Evolutionary conservation across 53 echinoderm and acorn worm species (phyloP).

Genomic region (Crossaster papposus): DNA sequence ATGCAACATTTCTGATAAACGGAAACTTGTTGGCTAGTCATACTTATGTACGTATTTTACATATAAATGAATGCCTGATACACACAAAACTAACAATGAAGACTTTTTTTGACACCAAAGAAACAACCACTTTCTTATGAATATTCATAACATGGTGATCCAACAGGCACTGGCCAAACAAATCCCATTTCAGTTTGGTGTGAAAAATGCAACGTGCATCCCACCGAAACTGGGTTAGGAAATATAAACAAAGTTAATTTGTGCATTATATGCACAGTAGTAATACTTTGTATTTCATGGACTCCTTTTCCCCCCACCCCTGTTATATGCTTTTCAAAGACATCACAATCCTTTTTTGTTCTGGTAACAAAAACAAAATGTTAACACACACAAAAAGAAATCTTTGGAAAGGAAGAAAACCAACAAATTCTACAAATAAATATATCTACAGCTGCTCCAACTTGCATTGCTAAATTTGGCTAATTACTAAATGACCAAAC

Average conservation of each 20-base stretch:
- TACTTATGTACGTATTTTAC: too few relatives aligned
- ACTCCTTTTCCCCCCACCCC: too few relatives aligned
- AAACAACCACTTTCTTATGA: neutral
- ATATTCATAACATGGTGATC: neutral
- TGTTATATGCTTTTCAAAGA: neutral
- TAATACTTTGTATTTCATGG: neutral
- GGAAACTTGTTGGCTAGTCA: neutral
- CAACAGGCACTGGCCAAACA: slow-evolving; percentile 13
- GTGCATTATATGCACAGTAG: neutral
- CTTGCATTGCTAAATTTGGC: slow-evolving; percentile 36
- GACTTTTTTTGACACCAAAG: neutral
- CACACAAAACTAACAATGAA: neutral
- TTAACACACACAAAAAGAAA: neutral
- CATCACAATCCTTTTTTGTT: neutral
- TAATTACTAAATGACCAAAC: slow-evolving; percentile 20
- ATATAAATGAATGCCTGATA: too few relatives aligned
- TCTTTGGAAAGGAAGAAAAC: slow-evolving; percentile 28
- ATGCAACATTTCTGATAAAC: neutral
- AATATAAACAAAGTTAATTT: neutral
- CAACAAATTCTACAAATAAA: slow-evolving; percentile 29
- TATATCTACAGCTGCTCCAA: slow-evolving; percentile 28
- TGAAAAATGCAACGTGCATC: neutral
- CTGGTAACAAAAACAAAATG: neutral
- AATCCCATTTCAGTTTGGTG: slow-evolving; percentile 1
- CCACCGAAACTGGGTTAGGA: neutral